A percentile compares a stretch with the other conserved stretches of the same genome.
Conservation (phyloP, 2,888 invertebrate genomes). For the Ischnus inquisitorius region DNA sequence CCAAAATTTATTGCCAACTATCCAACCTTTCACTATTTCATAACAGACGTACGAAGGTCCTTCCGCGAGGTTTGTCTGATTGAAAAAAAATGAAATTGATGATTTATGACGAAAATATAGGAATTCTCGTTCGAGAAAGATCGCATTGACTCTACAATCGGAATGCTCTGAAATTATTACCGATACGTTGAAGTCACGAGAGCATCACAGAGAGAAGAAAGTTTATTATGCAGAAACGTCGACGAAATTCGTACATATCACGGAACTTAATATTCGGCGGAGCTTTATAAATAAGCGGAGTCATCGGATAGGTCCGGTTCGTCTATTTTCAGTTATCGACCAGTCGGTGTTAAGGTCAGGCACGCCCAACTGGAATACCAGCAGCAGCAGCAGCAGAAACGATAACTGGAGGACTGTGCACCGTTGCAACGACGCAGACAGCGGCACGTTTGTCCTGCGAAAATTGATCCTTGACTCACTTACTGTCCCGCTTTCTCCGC, state of each 20-base stretch:
- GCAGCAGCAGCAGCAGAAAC: constrained; percentile 14
- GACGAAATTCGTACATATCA: not conserved
- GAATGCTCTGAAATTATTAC: constrained; percentile 8
- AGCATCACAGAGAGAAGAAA: constrained; percentile 5
- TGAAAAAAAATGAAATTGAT: not conserved
- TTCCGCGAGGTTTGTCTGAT: not conserved
- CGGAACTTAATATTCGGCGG: constrained; percentile 34
- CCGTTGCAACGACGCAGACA: constrained; percentile 40
- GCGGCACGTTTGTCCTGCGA: constrained; percentile 71
- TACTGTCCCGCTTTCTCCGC: constrained; percentile 46
- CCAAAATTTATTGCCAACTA: not conserved
- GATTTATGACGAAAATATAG: not conserved
- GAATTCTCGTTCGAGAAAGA: not conserved
- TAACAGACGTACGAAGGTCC: not conserved
- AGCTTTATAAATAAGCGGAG: constrained; percentile 67
- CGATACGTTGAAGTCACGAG: constrained; percentile 19
- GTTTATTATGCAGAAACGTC: constrained; percentile 15
- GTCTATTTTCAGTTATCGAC: constrained; percentile 84
- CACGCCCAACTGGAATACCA: constrained; percentile 71
- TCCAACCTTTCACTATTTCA: constrained; percentile 1
- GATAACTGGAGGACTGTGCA: constrained; percentile 68
- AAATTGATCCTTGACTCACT: constrained; percentile 79
- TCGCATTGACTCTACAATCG: not conserved
- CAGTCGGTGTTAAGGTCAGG: constrained; percentile 83
- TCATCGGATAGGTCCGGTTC: constrained; percentile 77